Evolutionary conservation across 2,888 invertebrate species (phyloP).

Genomic region (Cheilosia grossa): DNA sequence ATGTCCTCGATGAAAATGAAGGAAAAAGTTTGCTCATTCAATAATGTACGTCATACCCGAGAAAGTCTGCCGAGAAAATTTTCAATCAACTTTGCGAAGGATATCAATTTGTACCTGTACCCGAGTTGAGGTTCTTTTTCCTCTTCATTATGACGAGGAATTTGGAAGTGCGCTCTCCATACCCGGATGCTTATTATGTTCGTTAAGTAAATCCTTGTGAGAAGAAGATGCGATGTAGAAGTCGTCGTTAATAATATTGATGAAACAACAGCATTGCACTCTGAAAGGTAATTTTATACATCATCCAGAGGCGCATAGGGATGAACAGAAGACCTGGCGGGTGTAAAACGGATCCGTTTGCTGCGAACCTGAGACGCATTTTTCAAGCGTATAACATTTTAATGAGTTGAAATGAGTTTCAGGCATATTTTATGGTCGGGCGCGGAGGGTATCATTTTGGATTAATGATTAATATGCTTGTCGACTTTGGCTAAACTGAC

Average conservation of each 20-base stretch:
- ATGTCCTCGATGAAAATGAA: not conserved
- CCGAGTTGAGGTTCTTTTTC: not conserved
- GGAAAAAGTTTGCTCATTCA: slow-evolving; percentile 40
- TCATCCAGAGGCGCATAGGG: slow-evolving; percentile 28
- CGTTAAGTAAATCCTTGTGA: slow-evolving; percentile 28
- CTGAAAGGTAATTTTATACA: slow-evolving; percentile 49
- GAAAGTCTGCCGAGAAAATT: slow-evolving; percentile 41
- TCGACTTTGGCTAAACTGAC: not conserved
- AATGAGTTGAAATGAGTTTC: slow-evolving; percentile 50
- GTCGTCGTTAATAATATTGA: slow-evolving; percentile 51
- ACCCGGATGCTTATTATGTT: slow-evolving; percentile 7
- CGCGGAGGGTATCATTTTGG: slow-evolving; percentile 12
- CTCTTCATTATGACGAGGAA: slow-evolving; percentile 7
- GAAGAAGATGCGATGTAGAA: slow-evolving; percentile 23
- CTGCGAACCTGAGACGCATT: slow-evolving; percentile 23
- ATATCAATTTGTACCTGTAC: slow-evolving; percentile 54
- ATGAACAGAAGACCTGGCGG: not conserved
- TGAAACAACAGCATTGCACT: slow-evolving; percentile 49
- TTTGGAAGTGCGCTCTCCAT: not conserved
- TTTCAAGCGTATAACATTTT: slow-evolving; percentile 52
- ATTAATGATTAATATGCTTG: slow-evolving; percentile 43
- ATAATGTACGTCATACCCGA: slow-evolving; percentile 44
- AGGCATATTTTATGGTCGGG: slow-evolving; percentile 10
- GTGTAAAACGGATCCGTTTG: slow-evolving; percentile 8
- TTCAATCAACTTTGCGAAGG: slow-evolving; percentile 58